Percentiles rank a stretch among this genome's conserved stretches.
phyloP scores from a whole-genome alignment of 1,140 invertebrate genomes.

The Leptoteleia sp. region DNA sequence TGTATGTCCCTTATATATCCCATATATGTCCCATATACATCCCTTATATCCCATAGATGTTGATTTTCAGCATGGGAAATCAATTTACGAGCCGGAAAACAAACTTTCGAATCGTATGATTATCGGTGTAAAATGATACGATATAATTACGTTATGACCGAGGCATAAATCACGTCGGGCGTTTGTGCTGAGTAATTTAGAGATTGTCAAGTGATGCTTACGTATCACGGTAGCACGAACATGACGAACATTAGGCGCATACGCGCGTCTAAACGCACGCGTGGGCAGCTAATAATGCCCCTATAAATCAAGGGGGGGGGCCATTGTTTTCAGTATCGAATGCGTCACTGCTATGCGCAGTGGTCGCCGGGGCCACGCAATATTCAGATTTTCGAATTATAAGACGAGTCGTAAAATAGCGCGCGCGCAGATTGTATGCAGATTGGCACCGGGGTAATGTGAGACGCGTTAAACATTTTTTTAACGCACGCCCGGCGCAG shows the following conservation, averaged over 20 bases:
- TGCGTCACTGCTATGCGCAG: slow-evolving; percentile 56
- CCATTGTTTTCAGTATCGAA: slow-evolving; percentile 63
- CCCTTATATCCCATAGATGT: too few relatives aligned
- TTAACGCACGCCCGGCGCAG: slow-evolving; percentile 6
- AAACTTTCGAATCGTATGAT: slow-evolving; percentile 30
- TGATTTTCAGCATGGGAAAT: too few relatives aligned
- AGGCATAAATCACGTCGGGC: slow-evolving; percentile 54
- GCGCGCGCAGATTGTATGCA: slow-evolving; percentile 53
- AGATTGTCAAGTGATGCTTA: slow-evolving; percentile 62
- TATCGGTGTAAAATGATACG: slow-evolving; percentile 47
- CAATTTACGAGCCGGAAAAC: slow-evolving; percentile 3
- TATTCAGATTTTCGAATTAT: slow-evolving; percentile 54
- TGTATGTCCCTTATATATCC: too few relatives aligned
- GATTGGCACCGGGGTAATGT: slow-evolving; percentile 43
- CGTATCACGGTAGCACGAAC: slow-evolving; percentile 62
- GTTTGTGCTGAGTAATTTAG: slow-evolving; percentile 63
- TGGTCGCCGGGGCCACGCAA: slow-evolving; percentile 55
- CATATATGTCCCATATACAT: too few relatives aligned
- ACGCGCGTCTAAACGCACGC: slow-evolving; percentile 44
- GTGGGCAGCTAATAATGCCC: slow-evolving; percentile 63
- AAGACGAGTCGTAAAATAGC: slow-evolving; percentile 53
- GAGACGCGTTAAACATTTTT: slow-evolving; percentile 50
- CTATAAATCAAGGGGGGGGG: slow-evolving; percentile 61
- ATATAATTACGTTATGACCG: slow-evolving; percentile 46
- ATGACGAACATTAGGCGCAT: slow-evolving; percentile 60